phyloP scores from a whole-genome alignment of 2,888 invertebrate genomes.

The Capitulum mitella region DNA sequence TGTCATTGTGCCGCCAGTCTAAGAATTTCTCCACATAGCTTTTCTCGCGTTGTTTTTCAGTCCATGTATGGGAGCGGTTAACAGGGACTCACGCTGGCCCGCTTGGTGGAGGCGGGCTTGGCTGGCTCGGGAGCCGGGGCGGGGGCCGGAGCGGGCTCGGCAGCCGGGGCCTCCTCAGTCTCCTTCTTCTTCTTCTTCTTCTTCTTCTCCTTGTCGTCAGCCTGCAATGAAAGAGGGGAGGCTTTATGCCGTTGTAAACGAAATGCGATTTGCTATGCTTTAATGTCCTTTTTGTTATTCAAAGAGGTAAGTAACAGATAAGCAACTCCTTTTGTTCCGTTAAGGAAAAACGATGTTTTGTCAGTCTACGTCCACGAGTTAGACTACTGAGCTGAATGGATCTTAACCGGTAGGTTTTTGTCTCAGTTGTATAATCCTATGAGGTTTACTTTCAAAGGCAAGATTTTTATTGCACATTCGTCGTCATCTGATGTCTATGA shows the following conservation, averaged over 20 bases:
- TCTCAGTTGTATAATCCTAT: too few species aligned
- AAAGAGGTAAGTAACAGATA: not conserved
- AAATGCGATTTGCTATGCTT: too few species aligned
- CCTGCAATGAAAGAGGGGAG: not conserved
- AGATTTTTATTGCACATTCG: too few species aligned
- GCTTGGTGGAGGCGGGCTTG: constrained; percentile 17
- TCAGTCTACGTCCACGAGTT: not conserved
- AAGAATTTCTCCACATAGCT: too few species aligned
- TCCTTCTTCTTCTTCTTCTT: constrained; percentile 27
- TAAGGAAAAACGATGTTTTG: not conserved
- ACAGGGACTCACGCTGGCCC: not conserved
- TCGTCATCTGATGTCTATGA: too few species aligned
- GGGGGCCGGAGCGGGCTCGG: constrained; percentile 13
- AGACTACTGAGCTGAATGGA: not conserved
- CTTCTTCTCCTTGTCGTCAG: constrained; percentile 27
- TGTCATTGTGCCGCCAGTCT: too few species aligned
- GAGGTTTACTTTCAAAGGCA: too few species aligned
- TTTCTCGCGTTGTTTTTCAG: too few species aligned
- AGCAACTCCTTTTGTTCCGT: not conserved
- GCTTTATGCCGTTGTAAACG: too few species aligned
- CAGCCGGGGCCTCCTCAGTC: constrained; percentile 16
- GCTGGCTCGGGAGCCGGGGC: not conserved
- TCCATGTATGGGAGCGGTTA: too few species aligned
- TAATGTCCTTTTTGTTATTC: too few species aligned
- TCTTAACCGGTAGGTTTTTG: too few species aligned